Conservation (phyloP, 1,140 invertebrate species). For the Temnothorax longispinosus region DNA sequence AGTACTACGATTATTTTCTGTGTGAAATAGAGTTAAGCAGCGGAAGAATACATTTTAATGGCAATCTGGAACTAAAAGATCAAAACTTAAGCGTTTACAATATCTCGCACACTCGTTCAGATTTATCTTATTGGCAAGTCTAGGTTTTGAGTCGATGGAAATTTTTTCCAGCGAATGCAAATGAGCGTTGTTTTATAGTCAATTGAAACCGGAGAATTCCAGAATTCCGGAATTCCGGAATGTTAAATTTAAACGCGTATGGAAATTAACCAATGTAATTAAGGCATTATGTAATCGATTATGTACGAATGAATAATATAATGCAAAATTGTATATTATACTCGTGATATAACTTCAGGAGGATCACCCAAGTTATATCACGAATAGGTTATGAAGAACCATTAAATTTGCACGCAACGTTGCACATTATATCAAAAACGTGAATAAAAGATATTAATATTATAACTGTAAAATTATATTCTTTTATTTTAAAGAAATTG, state of each 20-base stretch:
- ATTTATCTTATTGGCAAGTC: conserved; percentile 11
- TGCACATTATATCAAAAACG: not conserved
- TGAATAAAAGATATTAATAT: not conserved
- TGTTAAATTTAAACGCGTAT: not conserved
- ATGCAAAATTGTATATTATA: conserved; percentile 1
- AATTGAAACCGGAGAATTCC: not conserved
- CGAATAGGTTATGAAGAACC: not conserved
- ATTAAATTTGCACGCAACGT: conserved; percentile 1
- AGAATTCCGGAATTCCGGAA: not conserved
- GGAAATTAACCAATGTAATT: not conserved
- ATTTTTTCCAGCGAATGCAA: not conserved
- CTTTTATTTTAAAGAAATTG: not conserved
- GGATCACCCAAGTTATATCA: not conserved
- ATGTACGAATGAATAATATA: conserved; percentile 6
- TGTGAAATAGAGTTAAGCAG: not conserved
- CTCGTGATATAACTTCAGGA: not conserved
- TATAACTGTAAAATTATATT: not conserved
- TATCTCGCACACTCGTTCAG: not conserved
- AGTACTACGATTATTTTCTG: not conserved
- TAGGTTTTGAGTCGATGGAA: not conserved
- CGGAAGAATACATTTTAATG: not conserved
- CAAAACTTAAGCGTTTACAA: not conserved
- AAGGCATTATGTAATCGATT: not conserved
- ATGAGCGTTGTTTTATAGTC: not conserved
- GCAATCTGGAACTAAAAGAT: not conserved